phyloP scores from a whole-genome alignment of 2,113 vertebrate species.

The Cepphus grylle region DNA sequence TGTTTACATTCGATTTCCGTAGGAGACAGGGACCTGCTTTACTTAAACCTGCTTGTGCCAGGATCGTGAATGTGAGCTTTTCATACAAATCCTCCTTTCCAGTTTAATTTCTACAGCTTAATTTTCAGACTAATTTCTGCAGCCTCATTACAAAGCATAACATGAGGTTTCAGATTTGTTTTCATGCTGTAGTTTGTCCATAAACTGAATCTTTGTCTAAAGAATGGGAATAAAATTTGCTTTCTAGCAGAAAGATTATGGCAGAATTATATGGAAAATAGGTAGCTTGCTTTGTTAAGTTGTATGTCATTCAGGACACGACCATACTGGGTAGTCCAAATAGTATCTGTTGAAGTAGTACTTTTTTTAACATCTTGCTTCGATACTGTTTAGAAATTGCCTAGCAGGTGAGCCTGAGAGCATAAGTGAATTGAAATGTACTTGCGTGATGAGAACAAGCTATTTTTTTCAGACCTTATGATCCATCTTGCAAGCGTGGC shows the following conservation, averaged over 20 bases:
- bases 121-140: neutral
- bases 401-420: neutral
- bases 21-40: neutral
- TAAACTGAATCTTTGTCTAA: neutral
- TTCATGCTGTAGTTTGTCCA: neutral
- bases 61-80: neutral
- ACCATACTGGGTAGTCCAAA: neutral
- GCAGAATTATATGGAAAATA: neutral
- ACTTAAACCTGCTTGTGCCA: neutral
- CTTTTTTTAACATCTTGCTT: neutral
- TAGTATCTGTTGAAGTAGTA: neutral
- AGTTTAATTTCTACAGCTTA: neutral
- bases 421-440: neutral
- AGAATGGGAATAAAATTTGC: neutral
- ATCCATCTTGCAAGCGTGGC: neutral
- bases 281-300: neutral
- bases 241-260: neutral
- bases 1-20: neutral
- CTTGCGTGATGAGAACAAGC: neutral
- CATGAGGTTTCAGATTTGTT: neutral
- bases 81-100: neutral
- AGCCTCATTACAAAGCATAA: neutral
- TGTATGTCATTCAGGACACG: fast-evolving
- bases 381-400: neutral
- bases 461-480: neutral